These are phyloP conservation scores for Tinea semifulvella DNA, from an alignment of 2,888 invertebrate genomes.

Conservation along the genomic window DNA sequence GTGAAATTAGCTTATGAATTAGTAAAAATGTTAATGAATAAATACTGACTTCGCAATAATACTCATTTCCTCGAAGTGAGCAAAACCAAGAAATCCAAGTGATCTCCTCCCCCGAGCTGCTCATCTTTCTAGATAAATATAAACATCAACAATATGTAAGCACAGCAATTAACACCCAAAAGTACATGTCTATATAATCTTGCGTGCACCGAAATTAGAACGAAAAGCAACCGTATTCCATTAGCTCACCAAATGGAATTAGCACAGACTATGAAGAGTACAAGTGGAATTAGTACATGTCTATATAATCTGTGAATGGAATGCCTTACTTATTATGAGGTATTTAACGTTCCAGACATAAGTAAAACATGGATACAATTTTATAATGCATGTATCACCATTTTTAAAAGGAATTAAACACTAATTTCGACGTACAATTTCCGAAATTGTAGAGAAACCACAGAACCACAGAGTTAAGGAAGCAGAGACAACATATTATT, in stretches of 20 bases:
- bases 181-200: no score
- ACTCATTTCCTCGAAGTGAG: constrained; percentile 98
- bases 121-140: constrained; percentile 83
- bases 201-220: no score
- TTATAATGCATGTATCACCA: constrained; percentile 32
- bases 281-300: no score
- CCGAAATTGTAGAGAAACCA: constrained; percentile 25
- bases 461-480: constrained; percentile 82
- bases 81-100: constrained; percentile 99
- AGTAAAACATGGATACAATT: constrained; percentile 32
- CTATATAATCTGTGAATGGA: no score
- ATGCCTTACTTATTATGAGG: no score
- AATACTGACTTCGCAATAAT: constrained; percentile 93
- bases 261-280: constrained; percentile 13
- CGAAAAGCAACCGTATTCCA: no score
- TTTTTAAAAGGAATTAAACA: constrained; percentile 32
- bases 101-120: constrained; percentile 99
- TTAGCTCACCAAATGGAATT: constrained; percentile 21
- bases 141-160: constrained; percentile 16
- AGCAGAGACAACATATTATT: no score
- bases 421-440: neutral
- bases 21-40: neutral
- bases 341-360: constrained; percentile 22
- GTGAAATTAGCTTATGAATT: constrained; percentile 20
- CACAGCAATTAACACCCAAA: constrained; percentile 15